Conservation (phyloP, 2,797 vertebrate species). For the Momotus momota region DNA sequence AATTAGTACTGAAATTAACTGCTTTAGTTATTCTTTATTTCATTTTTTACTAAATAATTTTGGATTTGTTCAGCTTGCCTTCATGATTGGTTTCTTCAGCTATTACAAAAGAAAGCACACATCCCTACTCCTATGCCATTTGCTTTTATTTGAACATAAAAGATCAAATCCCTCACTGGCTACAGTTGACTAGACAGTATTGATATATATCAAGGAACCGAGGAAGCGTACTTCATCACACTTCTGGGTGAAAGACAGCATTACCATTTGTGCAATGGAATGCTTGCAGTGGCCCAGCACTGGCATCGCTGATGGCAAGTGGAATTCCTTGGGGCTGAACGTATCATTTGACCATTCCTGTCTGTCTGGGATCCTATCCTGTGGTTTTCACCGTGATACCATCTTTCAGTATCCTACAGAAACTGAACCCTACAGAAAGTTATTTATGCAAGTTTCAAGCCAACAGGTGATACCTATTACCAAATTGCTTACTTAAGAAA, state of each 20-base stretch:
- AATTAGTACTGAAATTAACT: not conserved
- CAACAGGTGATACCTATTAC: not conserved
- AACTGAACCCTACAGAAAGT: not conserved
- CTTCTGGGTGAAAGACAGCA: not conserved
- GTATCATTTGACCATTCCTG: not conserved
- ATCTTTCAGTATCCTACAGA: too few relatives aligned
- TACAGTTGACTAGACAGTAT: not conserved
- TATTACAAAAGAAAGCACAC: not conserved
- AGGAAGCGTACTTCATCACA: not conserved
- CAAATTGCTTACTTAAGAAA: not conserved
- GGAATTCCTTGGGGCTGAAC: not conserved
- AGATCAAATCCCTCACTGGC: not conserved
- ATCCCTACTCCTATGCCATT: not conserved
- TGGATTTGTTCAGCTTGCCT: not conserved
- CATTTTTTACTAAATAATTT: not conserved
- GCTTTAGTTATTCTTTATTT: not conserved
- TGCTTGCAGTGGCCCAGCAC: not conserved
- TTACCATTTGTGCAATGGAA: not conserved
- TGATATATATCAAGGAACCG: not conserved
- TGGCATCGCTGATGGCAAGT: not conserved
- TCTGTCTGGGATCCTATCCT: not conserved
- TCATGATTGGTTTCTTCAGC: not conserved
- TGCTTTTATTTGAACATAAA: not conserved
- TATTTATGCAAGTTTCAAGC: not conserved
- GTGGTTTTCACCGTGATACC: not conserved